Evolutionary conservation across 2,888 invertebrate genomes (phyloP).

Genomic region (Corbicula japonica): DNA sequence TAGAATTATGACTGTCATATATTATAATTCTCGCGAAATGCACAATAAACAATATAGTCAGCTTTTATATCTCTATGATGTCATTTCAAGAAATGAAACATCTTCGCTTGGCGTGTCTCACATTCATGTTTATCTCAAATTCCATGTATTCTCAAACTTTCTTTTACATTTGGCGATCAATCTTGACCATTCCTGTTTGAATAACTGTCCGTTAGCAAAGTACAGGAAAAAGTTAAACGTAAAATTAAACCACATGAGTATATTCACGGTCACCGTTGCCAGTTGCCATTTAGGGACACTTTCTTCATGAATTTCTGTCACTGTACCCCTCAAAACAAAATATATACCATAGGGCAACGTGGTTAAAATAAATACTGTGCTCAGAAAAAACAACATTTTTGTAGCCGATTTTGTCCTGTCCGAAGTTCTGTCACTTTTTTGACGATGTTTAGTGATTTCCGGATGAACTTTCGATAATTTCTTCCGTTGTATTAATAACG

Average conservation of each 20-base stretch:
- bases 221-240: slow-evolving; percentile 47
- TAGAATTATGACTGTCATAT: too few relatives aligned
- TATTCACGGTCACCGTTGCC: not conserved
- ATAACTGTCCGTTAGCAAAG: slow-evolving; percentile 31
- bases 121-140: too few relatives aligned
- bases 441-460: too few relatives aligned
- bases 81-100: too few relatives aligned
- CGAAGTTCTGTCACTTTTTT: too few relatives aligned
- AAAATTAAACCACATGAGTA: slow-evolving; percentile 23
- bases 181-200: slow-evolving; percentile 43
- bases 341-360: slow-evolving; percentile 21
- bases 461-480: too few relatives aligned
- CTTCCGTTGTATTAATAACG: too few relatives aligned
- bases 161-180: not conserved
- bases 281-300: slow-evolving; percentile 12
- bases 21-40: too few relatives aligned
- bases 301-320: not conserved
- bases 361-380: slow-evolving; percentile 10
- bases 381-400: slow-evolving; percentile 22
- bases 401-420: slow-evolving; percentile 9
- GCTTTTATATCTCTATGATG: too few relatives aligned
- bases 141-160: too few relatives aligned
- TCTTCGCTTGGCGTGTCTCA: too few relatives aligned
- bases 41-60: too few relatives aligned
- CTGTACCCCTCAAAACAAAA: not conserved